Percentiles rank a stretch among this genome's conserved stretches.
These are phyloP conservation scores for Gonatopus flavifemur DNA, from an alignment of 1,140 invertebrate species.

Conservation along the genomic window DNA sequence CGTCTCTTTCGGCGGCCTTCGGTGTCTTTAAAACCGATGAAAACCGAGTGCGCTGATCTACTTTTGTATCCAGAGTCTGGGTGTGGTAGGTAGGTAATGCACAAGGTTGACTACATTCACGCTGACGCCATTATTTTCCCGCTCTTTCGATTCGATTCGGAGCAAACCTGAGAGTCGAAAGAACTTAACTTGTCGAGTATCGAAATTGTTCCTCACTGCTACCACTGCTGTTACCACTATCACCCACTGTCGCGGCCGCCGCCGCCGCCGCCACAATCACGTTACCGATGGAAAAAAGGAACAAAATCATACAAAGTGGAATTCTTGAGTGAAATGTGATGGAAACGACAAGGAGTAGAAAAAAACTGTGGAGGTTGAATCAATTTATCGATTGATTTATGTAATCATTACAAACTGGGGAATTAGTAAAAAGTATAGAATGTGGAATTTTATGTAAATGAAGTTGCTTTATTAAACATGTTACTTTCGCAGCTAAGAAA, in stretches of 20 bases:
- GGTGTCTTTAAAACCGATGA: slow-evolving; percentile 31
- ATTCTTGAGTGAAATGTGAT: neutral
- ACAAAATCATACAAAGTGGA: neutral
- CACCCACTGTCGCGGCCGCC: no score
- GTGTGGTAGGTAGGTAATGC: slow-evolving; percentile 31
- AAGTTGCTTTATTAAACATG: no score
- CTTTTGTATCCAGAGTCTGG: slow-evolving; percentile 31
- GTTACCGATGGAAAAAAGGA: neutral
- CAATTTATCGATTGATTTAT: no score
- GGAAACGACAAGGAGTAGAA: no score
- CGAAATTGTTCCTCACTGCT: slow-evolving; percentile 24
- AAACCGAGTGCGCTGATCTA: slow-evolving; percentile 30
- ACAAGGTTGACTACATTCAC: slow-evolving; percentile 40
- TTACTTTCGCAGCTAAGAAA: no score
- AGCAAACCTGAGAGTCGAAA: no score
- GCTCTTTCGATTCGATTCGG: slow-evolving; percentile 33
- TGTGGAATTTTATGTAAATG: no score
- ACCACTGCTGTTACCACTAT: neutral
- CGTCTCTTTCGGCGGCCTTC: slow-evolving; percentile 21
- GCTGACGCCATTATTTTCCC: slow-evolving; percentile 34
- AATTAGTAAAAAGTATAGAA: no score
- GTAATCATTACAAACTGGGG: no score
- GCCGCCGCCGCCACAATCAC: neutral
- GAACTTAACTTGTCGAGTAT: slow-evolving; percentile 25
- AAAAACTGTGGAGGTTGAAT: no score